Evolutionary conservation across 2,888 invertebrate species (phyloP), one percentile per base, ranked within the genome.

Genomic region (Chloromyia formosa): DNA sequence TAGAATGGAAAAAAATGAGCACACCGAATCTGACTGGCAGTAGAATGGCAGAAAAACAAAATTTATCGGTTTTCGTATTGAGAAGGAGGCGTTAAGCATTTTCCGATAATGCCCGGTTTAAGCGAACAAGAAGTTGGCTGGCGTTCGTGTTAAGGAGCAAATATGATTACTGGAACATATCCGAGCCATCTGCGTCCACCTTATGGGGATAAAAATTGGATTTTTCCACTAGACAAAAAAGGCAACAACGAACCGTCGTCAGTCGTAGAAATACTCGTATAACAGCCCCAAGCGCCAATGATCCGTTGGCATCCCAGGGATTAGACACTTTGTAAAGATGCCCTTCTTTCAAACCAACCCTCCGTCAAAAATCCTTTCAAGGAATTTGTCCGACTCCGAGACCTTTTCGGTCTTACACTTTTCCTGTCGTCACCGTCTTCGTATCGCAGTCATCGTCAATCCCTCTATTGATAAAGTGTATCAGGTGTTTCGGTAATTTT

Each of bases 91-190:
- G 73, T 69, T 76, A 76, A 76, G 76, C 76, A 76, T 64, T 76
- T 76, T 76, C 75, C 76, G 75, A 75, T 76, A 76, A 76, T 76
- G 75, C 75, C 56, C 69, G 76, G 75, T 75, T 68, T 42, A 62
- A 14, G 45, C 68, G 75, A 74, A 56, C 66, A 66, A 2, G 74
- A 73, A 75, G 73, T 75, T 66, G 62, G 62, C 74, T 71, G 68
- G 62, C 73, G 68, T 68, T 73, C 61, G 58, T 74, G 73, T 69
- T 74, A 76, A 75, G 76, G 73, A 76, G 71, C 76, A 76, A 76
- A 76, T 76, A 76, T 76, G 76, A 76, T 76, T 76, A 76, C 76
- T 61, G 76, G 56, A 75, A 75, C 75, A 73, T 75, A 76, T 76
- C 76, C 58, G 64, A 75, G 71, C 75, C 76, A 77, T 75, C 76